Percentiles rank a stretch among this genome's conserved stretches.
Conservation (phyloP, 2,113 vertebrate genomes). For the Antechinus flavipes region DNA sequence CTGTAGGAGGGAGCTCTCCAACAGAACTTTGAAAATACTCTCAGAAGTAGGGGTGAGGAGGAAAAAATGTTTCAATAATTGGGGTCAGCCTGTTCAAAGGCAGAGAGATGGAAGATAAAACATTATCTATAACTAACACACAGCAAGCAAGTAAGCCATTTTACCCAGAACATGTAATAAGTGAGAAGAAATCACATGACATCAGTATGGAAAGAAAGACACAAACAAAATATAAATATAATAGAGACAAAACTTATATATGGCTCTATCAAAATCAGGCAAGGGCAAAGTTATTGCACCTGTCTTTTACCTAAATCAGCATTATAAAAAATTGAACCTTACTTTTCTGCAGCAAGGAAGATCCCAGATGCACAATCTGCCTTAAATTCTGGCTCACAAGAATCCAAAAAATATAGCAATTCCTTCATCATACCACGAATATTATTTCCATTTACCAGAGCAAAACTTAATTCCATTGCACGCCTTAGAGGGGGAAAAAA, state of each 20-base stretch:
- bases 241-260: neutral
- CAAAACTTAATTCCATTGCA: constrained; percentile 99
- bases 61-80: neutral
- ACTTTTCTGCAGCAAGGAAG: constrained; percentile 99
- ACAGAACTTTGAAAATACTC: neutral
- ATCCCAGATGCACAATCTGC: constrained; percentile 99
- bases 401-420: constrained; percentile 98
- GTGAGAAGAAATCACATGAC: neutral
- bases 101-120: neutral
- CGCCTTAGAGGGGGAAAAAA: constrained; percentile 85
- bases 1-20: neutral
- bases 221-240: neutral
- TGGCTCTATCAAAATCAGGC: neutral
- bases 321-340: constrained; percentile 77
- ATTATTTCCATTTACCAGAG: constrained; percentile 98
- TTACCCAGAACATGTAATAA: neutral
- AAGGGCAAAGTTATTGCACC: neutral
- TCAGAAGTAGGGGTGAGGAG: neutral
- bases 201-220: neutral
- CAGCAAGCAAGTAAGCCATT: neutral
- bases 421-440: constrained; percentile 99
- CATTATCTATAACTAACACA: neutral
- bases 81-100: neutral
- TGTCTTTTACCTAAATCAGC: constrained; percentile 28
- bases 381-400: constrained; percentile 99